Base-by-base conservation (phyloP, 2,888 invertebrate species). In the Unio delphinus region DNA sequence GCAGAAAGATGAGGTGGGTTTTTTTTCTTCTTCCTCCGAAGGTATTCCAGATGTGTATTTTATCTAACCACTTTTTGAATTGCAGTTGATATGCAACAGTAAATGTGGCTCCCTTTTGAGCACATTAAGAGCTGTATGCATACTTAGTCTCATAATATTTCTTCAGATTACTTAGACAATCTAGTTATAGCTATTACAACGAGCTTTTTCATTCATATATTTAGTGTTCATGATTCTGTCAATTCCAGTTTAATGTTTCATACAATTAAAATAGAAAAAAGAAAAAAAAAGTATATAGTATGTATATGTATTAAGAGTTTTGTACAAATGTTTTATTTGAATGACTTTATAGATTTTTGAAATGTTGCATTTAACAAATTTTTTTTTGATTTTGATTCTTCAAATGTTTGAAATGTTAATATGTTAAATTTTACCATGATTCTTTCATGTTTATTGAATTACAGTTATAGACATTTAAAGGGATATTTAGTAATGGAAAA, bases 21-120 rank as follows among this genome's bases (percentile, higher is more conserved):
- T 34, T 34, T 68, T 69, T 73, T 70, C 72, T 69, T 70, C 69
- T 68, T 69, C 67, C 70, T 69, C 68, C 72, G 61, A 75, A 75
- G 74, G 73, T 74, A 75, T 78, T 80, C 75, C 78, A 77, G 75
- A 79, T 76, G 69, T 77, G 73, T 78, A 79, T 80, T 79, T 80
- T 79, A 80, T 74, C 73, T 72, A 67, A 70, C 71, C 68, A 78
- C 64, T 74, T 76, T 77, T 78, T 74, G 72, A 73, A 45, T 70
- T 70, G 72, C 73, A 73, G 75, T 74, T 74, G 65, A 74, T 67
- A 66, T 68, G 64, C 64, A 62, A 58, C 64, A 67, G 74, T 75
- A 73, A 76, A 76, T 82, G 78, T 67, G 82, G 83, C 86, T 87
- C 86, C 88, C 87, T 88, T 86, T 88, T 87, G 87, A 87, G 86